Evolutionary conservation across 1,140 invertebrate genomes (phyloP).

Genomic region (Calosoma granatense): DNA sequence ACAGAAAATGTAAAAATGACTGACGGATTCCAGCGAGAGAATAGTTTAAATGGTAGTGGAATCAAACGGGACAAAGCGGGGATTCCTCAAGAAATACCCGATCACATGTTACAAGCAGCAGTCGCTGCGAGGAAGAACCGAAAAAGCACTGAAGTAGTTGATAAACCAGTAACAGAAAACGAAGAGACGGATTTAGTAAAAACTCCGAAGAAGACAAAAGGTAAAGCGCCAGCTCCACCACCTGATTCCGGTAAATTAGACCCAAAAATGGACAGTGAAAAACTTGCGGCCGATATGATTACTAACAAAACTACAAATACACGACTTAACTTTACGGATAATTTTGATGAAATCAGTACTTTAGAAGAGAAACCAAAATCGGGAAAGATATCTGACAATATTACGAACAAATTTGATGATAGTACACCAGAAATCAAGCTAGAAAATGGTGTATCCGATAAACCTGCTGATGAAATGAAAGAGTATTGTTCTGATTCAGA

Average conservation of each 20-base stretch:
- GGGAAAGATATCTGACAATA: conserved; percentile 11
- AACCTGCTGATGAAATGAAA: conserved; percentile 15
- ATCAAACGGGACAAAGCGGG: conserved; percentile 47
- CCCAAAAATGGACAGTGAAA: not conserved
- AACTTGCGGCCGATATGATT: conserved; percentile 9
- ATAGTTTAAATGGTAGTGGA: conserved; percentile 37
- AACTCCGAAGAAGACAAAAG: conserved; percentile 52
- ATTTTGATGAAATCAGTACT: conserved; percentile 19
- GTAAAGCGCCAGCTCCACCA: conserved; percentile 61
- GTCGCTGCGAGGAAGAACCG: conserved; percentile 55
- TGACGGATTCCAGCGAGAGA: conserved; percentile 18
- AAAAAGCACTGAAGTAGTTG: conserved; percentile 35
- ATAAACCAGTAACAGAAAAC: conserved; percentile 19
- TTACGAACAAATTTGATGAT: conserved; percentile 11
- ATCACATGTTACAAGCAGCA: conserved; percentile 59
- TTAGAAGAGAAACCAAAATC: conserved; percentile 10
- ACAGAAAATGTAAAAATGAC: not conserved
- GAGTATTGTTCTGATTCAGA: conserved; percentile 37
- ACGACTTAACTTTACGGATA: conserved; percentile 15
- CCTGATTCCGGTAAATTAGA: conserved; percentile 29
- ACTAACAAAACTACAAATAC: conserved; percentile 16
- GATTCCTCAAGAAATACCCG: conserved; percentile 51
- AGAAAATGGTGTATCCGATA: conserved; percentile 14
- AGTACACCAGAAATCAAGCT: conserved; percentile 1
- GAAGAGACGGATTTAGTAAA: conserved; percentile 34